Percentiles rank a stretch among this genome's conserved stretches.
phyloP scores from a whole-genome alignment of 1,140 invertebrate species.

The Polypedilum vanderplanki region DNA sequence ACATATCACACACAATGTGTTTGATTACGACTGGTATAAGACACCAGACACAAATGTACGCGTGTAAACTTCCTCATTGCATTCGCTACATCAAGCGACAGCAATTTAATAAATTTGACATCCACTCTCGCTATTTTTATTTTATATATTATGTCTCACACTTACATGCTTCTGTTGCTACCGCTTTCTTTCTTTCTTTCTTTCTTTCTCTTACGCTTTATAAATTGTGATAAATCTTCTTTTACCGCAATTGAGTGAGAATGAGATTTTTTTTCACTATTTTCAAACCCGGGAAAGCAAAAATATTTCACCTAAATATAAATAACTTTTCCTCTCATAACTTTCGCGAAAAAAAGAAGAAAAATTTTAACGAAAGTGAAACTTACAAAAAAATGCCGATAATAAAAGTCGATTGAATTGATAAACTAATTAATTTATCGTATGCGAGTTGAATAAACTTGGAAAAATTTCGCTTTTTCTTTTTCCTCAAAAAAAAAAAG shows the following conservation, averaged over 20 bases:
- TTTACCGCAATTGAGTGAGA: no score
- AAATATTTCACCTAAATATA: slow-evolving; percentile 24
- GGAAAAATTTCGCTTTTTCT: not conserved
- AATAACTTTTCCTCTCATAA: slow-evolving; percentile 25
- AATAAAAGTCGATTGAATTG: not conserved
- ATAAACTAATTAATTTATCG: not conserved
- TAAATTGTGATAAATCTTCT: no score
- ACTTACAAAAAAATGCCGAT: not conserved
- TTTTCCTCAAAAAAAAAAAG: not conserved
- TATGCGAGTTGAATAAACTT: not conserved
- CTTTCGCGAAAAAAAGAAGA: not conserved
- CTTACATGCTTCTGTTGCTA: not conserved
- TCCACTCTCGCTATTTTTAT: slow-evolving; percentile 22
- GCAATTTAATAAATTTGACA: slow-evolving; percentile 27
- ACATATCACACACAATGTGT: no score
- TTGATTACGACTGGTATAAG: no score
- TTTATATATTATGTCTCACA: not conserved
- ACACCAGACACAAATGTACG: no score
- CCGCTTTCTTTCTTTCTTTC: not conserved
- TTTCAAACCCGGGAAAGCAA: slow-evolving; percentile 1
- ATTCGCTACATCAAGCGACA: not conserved
- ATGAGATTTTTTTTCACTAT: not conserved
- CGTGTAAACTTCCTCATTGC: not conserved
- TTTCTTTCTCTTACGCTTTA: no score
- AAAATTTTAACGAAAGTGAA: not conserved